Conservation (phyloP, 2,113 vertebrate species). For the Myotis davidii region DNA sequence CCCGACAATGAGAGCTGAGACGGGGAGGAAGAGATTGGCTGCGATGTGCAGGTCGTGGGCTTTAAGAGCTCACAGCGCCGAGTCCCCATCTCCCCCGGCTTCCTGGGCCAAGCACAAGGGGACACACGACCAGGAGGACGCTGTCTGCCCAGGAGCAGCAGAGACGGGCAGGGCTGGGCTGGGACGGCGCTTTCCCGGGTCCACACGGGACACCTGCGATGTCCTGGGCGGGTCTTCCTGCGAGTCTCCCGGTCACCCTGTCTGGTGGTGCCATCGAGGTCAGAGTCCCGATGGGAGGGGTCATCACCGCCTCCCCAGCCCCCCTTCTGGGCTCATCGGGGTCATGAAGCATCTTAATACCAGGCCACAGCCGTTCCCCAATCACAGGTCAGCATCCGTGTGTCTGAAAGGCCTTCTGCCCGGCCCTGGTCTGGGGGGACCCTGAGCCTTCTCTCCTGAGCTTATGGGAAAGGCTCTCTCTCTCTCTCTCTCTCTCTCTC, state of each 20-base stretch:
- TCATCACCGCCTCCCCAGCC: background rate
- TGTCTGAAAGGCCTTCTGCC: background rate
- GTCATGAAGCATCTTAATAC: background rate
- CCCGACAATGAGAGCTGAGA: background rate
- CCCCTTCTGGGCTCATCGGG: background rate
- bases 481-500: no score
- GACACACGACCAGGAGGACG: background rate
- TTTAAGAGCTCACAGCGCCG: background rate
- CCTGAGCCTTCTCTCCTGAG: background rate
- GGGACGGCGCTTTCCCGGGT: background rate
- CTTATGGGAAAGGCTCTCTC: no score
- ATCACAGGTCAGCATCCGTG: background rate
- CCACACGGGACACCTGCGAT: background rate
- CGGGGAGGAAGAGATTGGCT: no score
- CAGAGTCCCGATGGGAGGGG: background rate
- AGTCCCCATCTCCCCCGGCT: background rate
- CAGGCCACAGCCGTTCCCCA: background rate
- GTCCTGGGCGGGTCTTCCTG: background rate
- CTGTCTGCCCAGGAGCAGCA: background rate
- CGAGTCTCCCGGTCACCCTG: background rate
- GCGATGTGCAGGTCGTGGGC: fast-evolving
- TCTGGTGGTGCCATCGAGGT: no score
- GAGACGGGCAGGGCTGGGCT: no score
- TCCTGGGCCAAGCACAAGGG: background rate
- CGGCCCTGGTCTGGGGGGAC: background rate